Evolutionary conservation across 2,797 vertebrate species (phyloP).

Genomic region (Chlorospingus flavigularis): DNA sequence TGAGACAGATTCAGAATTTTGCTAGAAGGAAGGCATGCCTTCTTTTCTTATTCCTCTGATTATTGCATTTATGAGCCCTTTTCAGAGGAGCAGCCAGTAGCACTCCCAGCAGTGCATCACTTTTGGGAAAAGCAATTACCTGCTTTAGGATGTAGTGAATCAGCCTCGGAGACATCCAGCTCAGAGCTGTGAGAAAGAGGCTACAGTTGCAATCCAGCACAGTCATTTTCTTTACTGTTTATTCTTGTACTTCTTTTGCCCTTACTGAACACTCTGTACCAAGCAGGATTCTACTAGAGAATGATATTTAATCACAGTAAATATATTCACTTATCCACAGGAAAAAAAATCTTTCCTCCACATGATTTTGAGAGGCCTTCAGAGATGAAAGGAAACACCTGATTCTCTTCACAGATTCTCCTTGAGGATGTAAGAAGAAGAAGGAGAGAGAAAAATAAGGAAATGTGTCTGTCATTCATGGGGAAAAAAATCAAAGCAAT

Average conservation of each 20-base stretch:
- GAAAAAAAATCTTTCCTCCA: neutral
- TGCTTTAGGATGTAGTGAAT: neutral
- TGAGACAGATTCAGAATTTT: neutral
- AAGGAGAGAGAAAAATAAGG: neutral
- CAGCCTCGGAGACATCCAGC: neutral
- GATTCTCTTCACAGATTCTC: neutral
- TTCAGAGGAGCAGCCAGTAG: neutral
- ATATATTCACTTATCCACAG: neutral
- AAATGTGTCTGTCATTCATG: neutral
- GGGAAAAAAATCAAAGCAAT: neutral
- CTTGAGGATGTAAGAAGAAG: neutral
- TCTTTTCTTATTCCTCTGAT: neutral
- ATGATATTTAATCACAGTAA: neutral
- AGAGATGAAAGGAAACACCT: neutral
- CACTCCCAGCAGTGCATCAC: neutral
- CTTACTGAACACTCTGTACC: neutral
- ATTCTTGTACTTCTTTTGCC: neutral
- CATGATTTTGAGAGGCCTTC: neutral
- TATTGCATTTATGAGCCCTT: neutral
- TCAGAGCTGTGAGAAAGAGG: neutral
- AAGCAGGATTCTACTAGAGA: neutral
- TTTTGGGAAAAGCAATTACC: neutral
- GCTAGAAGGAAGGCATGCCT: neutral
- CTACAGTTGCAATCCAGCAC: neutral
- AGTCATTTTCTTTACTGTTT: neutral